phyloP scores from a whole-genome alignment of 1,140 invertebrate genomes.

The Tigriopus japonicus region DNA sequence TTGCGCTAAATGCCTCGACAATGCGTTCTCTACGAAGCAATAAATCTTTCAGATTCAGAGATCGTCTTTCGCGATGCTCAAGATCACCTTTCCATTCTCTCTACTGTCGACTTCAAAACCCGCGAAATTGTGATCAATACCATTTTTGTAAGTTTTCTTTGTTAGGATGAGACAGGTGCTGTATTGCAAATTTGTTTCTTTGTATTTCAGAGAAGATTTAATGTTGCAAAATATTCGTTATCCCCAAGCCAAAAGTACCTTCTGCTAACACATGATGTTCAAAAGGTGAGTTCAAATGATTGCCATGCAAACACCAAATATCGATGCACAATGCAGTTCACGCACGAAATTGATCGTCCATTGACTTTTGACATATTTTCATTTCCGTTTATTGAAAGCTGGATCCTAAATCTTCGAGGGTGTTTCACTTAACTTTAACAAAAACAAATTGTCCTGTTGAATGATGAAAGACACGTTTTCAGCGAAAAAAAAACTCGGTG shows the following conservation, averaged over 20 bases:
- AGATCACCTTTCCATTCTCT: neutral
- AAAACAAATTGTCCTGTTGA: too few relatives aligned
- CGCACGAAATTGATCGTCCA: neutral
- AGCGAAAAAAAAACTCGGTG: neutral
- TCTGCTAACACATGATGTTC: neutral
- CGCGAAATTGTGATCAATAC: conserved; percentile 7
- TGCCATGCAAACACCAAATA: neutral
- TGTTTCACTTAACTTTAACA: too few relatives aligned
- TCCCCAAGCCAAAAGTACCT: neutral
- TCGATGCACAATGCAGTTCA: neutral
- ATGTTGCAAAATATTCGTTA: neutral
- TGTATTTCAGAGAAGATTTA: neutral
- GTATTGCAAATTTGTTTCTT: neutral
- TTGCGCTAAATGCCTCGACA: too few relatives aligned
- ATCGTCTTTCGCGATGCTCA: conserved; percentile 6
- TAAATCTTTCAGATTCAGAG: neutral
- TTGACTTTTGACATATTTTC: too few relatives aligned
- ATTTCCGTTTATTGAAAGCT: too few relatives aligned
- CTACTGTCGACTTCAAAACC: neutral
- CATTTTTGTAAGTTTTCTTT: conserved; percentile 9
- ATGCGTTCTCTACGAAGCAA: neutral
- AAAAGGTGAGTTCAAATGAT: neutral
- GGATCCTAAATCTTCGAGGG: too few relatives aligned
- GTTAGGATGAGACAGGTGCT: neutral
- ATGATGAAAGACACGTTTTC: neutral